Base-by-base conservation (phyloP, 1,140 invertebrate genomes). In the Arion vulgaris region DNA sequence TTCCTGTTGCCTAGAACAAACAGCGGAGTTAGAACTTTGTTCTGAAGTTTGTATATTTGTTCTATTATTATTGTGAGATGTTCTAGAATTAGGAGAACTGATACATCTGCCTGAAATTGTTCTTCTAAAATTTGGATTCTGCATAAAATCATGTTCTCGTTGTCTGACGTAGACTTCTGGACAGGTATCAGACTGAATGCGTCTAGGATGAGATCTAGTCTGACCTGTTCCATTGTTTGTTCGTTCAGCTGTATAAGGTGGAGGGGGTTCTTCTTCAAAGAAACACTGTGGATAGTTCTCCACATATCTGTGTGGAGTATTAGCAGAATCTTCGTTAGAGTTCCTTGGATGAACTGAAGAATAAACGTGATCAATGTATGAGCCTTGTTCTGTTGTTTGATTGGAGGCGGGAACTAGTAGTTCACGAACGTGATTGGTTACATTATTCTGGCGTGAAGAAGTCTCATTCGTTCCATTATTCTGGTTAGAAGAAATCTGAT, bases 191-290 rank as follows among this genome's bases (percentile, higher is more conserved):
- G 11, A 36, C 5, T 39, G 13, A 9, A 73, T 41, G 23, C 36
- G n/a, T 7, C n/a, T 73, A 11, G 71, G 26, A 2, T 73, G 71
- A 7, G 9, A n/a, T 23, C 53, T 23, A 11, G 2, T 5, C 17
- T 23, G 17, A 26, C 71, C 11, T 38, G 38, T 28, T 32, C 17
- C 2, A 11, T 17, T 45, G 68, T 45, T 71, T 19, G 26, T 19
- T 19, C 66, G 62, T 0, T 19, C 66, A 45, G 41, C 1, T 1
- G 78, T 41, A 53, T 80, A 80, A 28, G 78, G 78, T 49, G 78
- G 78, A 23, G 78, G 78, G 19, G 78, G 78, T 19, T 80, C 78
- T 26, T 80, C 78, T 57, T 80, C 62, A 49, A 49, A 80, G 34
- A 71, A 71, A 32, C 78, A 80, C 38, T 51, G 62, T 23, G 78